Evolutionary conservation across 2,797 vertebrate genomes (phyloP), one percentile per base, ranked within the genome.

Genomic region (Lacerta agilis): DNA sequence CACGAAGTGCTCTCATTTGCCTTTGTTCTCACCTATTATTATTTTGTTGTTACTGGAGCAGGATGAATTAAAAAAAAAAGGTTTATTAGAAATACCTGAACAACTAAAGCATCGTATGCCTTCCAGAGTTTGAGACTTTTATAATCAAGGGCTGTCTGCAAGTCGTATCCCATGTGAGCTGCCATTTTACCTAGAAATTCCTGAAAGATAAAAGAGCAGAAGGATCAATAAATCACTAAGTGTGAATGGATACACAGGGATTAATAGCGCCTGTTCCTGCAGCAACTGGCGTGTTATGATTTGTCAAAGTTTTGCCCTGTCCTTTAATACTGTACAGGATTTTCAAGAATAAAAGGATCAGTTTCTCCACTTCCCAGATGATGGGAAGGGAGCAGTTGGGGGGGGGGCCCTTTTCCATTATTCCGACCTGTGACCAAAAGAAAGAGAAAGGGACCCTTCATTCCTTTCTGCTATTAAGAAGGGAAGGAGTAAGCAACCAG

Each of bases 101-200:
- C 96, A 87, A 83, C 91, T 0, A 98, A 96, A 9, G 97, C 96
- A 94, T 98, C 97, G 4, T 97, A 96, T 55, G 96, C 93, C 87
- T 95, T 94, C 97, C 97, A 97, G 20, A 97, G 94, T 89, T 94
- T 95, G 82, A 95, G 3, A 27, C 23, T 11, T 2, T 13, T 97
- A 97, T 97, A 55, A 97, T 97, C 91, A 80, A 93, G 95, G 78
- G 88, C 69, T 85, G 94, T 86, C 17, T 94, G 95, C 20, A 49
- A 55, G n/a, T 27, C 23, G 1, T 91, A 97, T 79, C 98, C 97
- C 13, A 97, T 97, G 86, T 97, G 66, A 88, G 96, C 95, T 87
- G 96, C 93, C 58, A 98, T 90, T 2, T 79, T 79, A 61, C 96
- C 93, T 78, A 98, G 86, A 87, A 98, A 97, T 85, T 94, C 76